Base-by-base conservation (phyloP, 2,797 vertebrate genomes). In the Lepidocolaptes lacrymiger region DNA sequence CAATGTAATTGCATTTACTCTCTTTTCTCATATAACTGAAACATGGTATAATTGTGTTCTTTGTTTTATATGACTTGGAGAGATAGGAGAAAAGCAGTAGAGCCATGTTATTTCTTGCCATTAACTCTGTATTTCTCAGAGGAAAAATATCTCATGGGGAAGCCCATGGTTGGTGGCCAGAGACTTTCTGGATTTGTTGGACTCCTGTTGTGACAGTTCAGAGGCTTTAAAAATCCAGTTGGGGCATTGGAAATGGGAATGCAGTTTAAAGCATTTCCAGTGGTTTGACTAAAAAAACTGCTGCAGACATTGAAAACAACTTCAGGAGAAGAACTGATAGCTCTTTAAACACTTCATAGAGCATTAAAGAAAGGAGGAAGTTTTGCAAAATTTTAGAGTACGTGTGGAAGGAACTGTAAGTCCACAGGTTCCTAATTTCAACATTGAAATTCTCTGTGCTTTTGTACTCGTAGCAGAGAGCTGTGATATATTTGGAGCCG, bases 91-190 rank as follows among this genome's bases (percentile, higher is more conserved):
- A 48, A 48, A 85, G 59, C 19, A 69, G 18, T 5, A 77, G 32
- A 83, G 6, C 59, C 16, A 4, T 92, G 39, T 56, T 93, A 28
- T 68, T 89, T 80, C 54, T 91, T 94, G 27, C 19, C 41, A 49
- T 85, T 80, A 89, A 76, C 52, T 84, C 58, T 59, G 30, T 67
- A 32, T 79, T 92, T 91, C 84, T 94, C 54, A 46, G 84, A 73
- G 77, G 80, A 43, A 55, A 69, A 87, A 15, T 21, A 61, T 36
- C 71, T 80, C 8, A 0, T 58, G 61, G 56, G 63, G 46, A 78
- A 43, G 69, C 56, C 36, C 6, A 5, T 74, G 85, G 49, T 80
- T 43, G 56, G 58, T 69, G 69, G 27, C 28, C 63, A 76, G 74
- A 71, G 49, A 67, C 52, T 9, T 19, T 34, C 55, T 72, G 39